phyloP scores from a whole-genome alignment of 53 echinoderm and acorn worm species.

The Hippasteria phrygiana region DNA sequence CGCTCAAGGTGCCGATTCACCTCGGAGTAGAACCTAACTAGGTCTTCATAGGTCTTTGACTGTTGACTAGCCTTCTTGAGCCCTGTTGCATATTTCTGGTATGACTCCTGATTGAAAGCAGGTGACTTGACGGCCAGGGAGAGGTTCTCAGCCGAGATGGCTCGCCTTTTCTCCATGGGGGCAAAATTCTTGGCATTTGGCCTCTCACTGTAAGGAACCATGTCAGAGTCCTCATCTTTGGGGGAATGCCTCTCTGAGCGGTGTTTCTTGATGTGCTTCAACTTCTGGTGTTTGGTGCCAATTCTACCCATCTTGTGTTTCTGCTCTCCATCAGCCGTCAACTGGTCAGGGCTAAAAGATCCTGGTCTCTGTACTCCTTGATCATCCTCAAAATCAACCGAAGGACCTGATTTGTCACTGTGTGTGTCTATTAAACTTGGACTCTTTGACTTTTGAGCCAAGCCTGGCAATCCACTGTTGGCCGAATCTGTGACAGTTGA shows the following conservation, averaged over 20 bases:
- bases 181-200: conserved; percentile 70
- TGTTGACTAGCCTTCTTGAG: conserved; percentile 73
- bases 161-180: conserved; percentile 63
- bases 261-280: conserved; percentile 56
- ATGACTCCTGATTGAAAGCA: conserved; percentile 76
- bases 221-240: conserved; percentile 48
- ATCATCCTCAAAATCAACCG: conserved; percentile 21
- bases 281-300: conserved; percentile 60
- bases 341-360: conserved; percentile 61
- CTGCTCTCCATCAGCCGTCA: conserved; percentile 51
- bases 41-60: conserved; percentile 72
- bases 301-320: conserved; percentile 49
- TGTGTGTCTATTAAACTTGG: conserved; percentile 35
- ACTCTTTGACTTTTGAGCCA: conserved; percentile 18
- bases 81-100: conserved; percentile 74
- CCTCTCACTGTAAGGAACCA: conserved; percentile 68
- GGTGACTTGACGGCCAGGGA: conserved; percentile 75
- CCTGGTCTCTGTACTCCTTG: conserved; percentile 16
- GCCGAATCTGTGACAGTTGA: not conserved
- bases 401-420: conserved; percentile 28
- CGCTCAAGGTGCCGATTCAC: conserved; percentile 65
- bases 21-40: conserved; percentile 77
- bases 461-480: not conserved
- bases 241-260: conserved; percentile 62
- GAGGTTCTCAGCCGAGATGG: conserved; percentile 58